These are phyloP conservation scores for Drosophila setosimentum DNA, from an alignment of 2,888 invertebrate genomes.

Conservation along the genomic window DNA sequence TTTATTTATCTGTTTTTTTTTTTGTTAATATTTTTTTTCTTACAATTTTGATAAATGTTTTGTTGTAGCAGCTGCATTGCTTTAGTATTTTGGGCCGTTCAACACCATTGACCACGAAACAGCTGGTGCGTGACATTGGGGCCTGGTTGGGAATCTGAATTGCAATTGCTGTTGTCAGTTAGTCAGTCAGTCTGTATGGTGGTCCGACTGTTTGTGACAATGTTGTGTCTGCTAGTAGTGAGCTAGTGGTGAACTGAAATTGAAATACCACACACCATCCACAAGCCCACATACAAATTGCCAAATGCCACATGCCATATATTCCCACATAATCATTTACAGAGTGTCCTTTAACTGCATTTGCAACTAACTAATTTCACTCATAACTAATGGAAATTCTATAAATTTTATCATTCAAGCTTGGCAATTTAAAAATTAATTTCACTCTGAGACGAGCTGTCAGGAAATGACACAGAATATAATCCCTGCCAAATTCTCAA, in stretches of 20 bases:
- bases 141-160: constrained; percentile 25
- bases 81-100: constrained; percentile 41
- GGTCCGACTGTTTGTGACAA: constrained; percentile 5
- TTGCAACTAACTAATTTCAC: too few relatives aligned
- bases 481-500: background rate
- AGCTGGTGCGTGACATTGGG: constrained; percentile 54
- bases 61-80: constrained; percentile 14
- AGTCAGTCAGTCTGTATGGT: background rate
- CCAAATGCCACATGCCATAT: background rate
- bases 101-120: constrained; percentile 67
- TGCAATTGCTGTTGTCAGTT: constrained; percentile 9
- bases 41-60: constrained; percentile 19
- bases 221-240: constrained; percentile 6
- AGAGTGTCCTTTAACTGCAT: background rate
- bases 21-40: background rate
- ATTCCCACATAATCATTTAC: background rate
- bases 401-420: background rate
- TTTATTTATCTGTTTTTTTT: background rate
- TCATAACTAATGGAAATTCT: background rate
- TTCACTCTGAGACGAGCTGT: background rate
- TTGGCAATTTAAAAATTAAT: background rate
- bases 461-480: background rate
- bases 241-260: background rate
- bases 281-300: background rate
- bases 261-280: background rate